Evolutionary conservation across 2,888 invertebrate species (phyloP).

Genomic region (Brachyptera putata): DNA sequence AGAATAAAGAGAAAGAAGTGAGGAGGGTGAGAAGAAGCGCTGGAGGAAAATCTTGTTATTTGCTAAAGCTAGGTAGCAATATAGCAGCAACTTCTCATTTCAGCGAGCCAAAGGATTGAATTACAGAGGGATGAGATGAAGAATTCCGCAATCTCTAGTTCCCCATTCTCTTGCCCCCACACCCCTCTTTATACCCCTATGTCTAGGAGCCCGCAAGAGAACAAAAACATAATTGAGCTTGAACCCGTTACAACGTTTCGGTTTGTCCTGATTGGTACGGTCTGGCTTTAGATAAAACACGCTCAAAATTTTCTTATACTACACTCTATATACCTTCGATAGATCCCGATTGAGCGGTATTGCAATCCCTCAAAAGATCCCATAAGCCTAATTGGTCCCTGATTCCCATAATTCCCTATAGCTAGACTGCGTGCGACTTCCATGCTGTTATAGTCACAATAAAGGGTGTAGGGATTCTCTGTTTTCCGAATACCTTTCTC

Average conservation of each 20-base stretch:
- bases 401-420: constrained; percentile 12
- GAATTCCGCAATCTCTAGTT: constrained; percentile 22
- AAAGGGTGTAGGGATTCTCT: too few species aligned
- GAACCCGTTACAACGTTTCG: constrained; percentile 4
- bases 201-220: constrained; percentile 14
- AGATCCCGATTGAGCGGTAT: constrained; percentile 20
- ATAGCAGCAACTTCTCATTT: constrained; percentile 21
- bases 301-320: constrained; percentile 5
- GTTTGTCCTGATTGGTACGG: constrained; percentile 12
- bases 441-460: too few species aligned
- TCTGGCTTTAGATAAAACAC: constrained; percentile 15
- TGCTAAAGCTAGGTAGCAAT: constrained; percentile 21
- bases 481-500: too few species aligned
- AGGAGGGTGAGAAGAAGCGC: not conserved
- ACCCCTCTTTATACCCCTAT: not conserved
- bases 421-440: not conserved
- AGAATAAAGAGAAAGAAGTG: constrained; percentile 4
- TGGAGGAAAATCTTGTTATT: constrained; percentile 18
- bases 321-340: not conserved
- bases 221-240: constrained; percentile 22
- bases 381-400: constrained; percentile 21
- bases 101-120: constrained; percentile 21
- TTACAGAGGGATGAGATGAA: constrained; percentile 19
- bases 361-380: constrained; percentile 21
- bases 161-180: not conserved